These are phyloP conservation scores for Tetranychus piercei DNA, from an alignment of 2,888 invertebrate genomes.

Conservation along the genomic window DNA sequence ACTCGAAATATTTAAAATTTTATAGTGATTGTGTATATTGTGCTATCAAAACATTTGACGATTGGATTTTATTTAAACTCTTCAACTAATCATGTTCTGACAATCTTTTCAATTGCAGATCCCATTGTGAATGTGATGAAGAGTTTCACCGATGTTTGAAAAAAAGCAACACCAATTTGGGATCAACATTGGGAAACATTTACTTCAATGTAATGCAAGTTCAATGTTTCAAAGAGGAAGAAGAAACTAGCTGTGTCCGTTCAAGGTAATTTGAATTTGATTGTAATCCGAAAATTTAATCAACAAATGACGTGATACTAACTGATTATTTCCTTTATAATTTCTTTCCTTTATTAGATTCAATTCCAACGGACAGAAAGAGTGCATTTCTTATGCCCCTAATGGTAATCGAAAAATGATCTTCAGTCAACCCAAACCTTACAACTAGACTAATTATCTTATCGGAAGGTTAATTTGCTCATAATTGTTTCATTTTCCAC, in stretches of 20 bases:
- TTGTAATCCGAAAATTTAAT: not conserved
- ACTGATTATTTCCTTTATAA: not conserved
- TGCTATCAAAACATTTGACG: no score
- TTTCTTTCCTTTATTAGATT: not conserved
- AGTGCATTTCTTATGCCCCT: not conserved
- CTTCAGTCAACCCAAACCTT: not conserved
- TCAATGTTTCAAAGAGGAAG: conserved; percentile 6
- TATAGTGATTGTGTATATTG: no score
- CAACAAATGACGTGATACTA: not conserved
- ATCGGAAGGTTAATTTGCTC: not conserved
- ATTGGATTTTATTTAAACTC: not conserved
- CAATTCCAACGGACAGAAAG: not conserved
- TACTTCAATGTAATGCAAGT: conserved; percentile 2
- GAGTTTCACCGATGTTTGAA: not conserved
- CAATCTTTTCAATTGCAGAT: not conserved
- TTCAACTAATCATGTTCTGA: not conserved
- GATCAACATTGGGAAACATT: not conserved
- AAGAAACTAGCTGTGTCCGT: not conserved
- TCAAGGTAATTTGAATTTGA: not conserved
- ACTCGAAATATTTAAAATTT: no score
- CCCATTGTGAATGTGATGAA: conserved; percentile 5
- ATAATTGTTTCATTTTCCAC: not conserved
- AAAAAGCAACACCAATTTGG: not conserved
- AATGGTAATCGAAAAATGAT: not conserved
- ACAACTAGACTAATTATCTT: not conserved